Percentiles rank a stretch among this genome's conserved stretches.
These are phyloP conservation scores for Pocota personata DNA, from an alignment of 2,888 invertebrate species.

Conservation along the genomic window DNA sequence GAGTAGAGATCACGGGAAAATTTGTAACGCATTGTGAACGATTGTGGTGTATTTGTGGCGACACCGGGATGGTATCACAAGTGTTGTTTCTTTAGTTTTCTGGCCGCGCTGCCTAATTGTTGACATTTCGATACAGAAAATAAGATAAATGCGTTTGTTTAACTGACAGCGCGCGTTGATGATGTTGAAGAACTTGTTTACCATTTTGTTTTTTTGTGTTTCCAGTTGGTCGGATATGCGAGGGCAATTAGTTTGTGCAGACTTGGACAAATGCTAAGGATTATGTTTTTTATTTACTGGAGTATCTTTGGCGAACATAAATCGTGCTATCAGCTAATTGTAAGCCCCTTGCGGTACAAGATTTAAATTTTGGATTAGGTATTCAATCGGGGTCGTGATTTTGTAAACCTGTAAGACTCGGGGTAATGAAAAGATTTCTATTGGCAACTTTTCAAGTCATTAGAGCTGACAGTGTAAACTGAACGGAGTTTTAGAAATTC, in stretches of 20 bases:
- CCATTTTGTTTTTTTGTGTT: constrained; percentile 2
- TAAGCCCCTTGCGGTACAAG: neutral
- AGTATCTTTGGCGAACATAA: neutral
- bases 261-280: constrained; percentile 10
- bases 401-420: neutral
- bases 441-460: neutral
- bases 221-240: constrained; percentile 6
- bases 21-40: neutral
- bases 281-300: neutral
- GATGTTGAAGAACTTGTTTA: constrained; percentile 61
- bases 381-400: neutral
- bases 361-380: neutral
- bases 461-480: neutral
- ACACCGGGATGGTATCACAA: constrained; percentile 29
- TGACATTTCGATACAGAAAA: constrained; percentile 63
- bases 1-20: constrained; percentile 13
- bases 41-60: neutral
- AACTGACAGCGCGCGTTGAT: constrained; percentile 47
- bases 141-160: constrained; percentile 67
- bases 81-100: constrained; percentile 35
- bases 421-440: neutral
- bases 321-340: constrained; percentile 29
- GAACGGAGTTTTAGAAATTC: no score
- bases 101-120: constrained; percentile 62
- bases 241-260: constrained; percentile 47